Evolutionary conservation across 1,140 invertebrate species (phyloP).

Genomic region (Drosophila kikkawai): DNA sequence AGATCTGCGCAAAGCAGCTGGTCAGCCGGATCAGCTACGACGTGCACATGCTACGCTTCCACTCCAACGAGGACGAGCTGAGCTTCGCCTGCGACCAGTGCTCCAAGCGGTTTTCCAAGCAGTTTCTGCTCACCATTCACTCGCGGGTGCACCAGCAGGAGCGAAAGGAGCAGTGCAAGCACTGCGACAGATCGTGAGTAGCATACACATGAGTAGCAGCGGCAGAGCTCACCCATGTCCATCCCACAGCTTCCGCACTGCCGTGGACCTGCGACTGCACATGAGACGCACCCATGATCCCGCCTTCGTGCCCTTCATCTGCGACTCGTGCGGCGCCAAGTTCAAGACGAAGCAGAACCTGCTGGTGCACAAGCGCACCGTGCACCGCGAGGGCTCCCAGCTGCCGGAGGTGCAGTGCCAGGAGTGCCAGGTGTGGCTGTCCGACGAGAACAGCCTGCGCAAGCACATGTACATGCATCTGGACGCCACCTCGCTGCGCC

Average conservation of each 20-base stretch:
- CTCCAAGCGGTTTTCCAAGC: conserved; percentile 57
- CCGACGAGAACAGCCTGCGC: conserved; percentile 56
- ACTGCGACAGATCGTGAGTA: conserved; percentile 59
- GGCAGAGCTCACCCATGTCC: neutral
- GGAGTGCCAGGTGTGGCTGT: conserved; percentile 47
- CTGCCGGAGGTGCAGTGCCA: conserved; percentile 55
- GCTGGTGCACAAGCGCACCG: conserved; percentile 54
- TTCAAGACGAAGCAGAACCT: conserved; percentile 63
- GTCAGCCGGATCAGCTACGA: conserved; percentile 56
- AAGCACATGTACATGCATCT: conserved; percentile 61
- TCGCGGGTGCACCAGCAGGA: conserved; percentile 57
- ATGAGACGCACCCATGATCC: conserved; percentile 59
- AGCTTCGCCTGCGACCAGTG: conserved; percentile 59
- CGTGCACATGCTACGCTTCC: conserved; percentile 54
- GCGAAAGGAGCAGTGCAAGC: conserved; percentile 47
- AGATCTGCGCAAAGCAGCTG: conserved; percentile 48
- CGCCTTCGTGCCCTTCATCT: conserved; percentile 55
- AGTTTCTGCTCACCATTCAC: conserved; percentile 47
- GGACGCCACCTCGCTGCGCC: conserved; percentile 42
- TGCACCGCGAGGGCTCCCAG: conserved; percentile 53
- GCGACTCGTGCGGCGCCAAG: conserved; percentile 59
- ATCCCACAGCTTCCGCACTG: conserved; percentile 28
- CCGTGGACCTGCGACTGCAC: conserved; percentile 43
- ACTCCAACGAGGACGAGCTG: conserved; percentile 47
- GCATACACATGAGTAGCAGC: too few relatives aligned